Percentiles rank a stretch among this genome's conserved stretches.
phyloP scores from a whole-genome alignment of 1,140 invertebrate species.

The Aphis gossypii region DNA sequence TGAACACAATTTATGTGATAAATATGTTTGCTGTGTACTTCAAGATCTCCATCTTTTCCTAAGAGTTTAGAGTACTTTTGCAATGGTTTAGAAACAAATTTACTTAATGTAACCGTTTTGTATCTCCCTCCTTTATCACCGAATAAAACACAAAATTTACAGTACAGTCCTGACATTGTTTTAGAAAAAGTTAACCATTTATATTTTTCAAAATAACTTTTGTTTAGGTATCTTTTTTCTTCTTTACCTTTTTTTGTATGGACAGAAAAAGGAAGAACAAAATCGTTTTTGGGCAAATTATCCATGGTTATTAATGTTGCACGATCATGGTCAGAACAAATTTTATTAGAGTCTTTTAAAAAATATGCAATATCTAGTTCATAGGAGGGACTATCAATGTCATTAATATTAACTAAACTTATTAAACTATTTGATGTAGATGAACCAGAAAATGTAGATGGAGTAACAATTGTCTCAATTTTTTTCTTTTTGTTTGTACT shows the following conservation, averaged over 20 bases:
- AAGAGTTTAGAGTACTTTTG: conserved; percentile 60
- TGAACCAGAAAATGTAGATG: background rate
- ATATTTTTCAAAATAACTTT: conserved; percentile 59
- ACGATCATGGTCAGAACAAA: background rate
- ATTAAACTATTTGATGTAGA: background rate
- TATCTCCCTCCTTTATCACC: background rate
- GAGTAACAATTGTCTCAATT: background rate
- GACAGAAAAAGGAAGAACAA: background rate
- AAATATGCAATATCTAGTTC: background rate
- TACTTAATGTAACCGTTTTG: conserved; percentile 52
- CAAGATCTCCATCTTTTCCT: conserved; percentile 60
- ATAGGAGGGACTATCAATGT: background rate
- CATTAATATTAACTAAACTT: background rate
- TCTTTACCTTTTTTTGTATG: conserved; percentile 26
- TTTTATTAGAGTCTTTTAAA: background rate
- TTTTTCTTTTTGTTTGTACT: background rate
- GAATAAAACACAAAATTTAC: conserved; percentile 62
- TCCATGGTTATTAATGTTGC: background rate
- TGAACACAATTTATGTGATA: conserved; percentile 61
- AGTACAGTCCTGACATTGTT: conserved; percentile 59
- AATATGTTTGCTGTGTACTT: conserved; percentile 57
- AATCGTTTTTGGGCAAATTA: background rate
- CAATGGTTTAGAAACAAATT: conserved; percentile 60
- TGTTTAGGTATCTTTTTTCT: conserved; percentile 31
- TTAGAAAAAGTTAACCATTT: conserved; percentile 61